Evolutionary conservation across 1,140 invertebrate species (phyloP).

Genomic region (Spodoptera litura): DNA sequence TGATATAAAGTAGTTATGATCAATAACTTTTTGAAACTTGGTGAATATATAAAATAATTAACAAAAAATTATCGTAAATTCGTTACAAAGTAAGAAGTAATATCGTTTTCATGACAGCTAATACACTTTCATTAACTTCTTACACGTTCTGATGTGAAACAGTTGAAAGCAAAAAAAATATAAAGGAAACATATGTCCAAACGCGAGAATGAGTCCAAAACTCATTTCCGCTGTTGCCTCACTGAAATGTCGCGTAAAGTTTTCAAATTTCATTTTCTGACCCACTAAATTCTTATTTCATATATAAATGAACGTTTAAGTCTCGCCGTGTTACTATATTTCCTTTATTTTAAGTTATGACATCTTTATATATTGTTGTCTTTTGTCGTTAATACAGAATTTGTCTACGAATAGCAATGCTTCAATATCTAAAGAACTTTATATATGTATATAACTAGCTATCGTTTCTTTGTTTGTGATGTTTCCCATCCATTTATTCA

Average conservation of each 20-base stretch:
- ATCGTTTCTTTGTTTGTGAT: no score
- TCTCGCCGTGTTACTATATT: slow-evolving; percentile 1
- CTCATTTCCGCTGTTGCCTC: slow-evolving; percentile 33
- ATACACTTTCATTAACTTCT: slow-evolving; percentile 2
- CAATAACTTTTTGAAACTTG: no score
- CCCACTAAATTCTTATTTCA: slow-evolving; percentile 39
- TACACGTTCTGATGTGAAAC: not conserved
- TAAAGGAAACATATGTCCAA: slow-evolving; percentile 43
- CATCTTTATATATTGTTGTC: no score
- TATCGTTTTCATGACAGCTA: not conserved
- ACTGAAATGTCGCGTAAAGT: slow-evolving; percentile 18
- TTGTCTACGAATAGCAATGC: no score
- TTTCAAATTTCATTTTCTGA: slow-evolving; percentile 46
- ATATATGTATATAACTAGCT: no score
- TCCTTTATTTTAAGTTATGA: not conserved
- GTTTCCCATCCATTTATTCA: no score
- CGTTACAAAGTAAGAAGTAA: not conserved
- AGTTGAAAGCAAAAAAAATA: slow-evolving; percentile 15
- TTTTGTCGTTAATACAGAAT: no score
- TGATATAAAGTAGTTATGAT: no score
- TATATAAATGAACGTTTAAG: slow-evolving; percentile 34
- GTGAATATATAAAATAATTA: not conserved
- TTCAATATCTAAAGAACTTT: no score
- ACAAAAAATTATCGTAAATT: no score
- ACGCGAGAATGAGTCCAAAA: slow-evolving; percentile 37